Evolutionary conservation across 2,113 vertebrate genomes (phyloP).

Genomic region (Carollia perspicillata): DNA sequence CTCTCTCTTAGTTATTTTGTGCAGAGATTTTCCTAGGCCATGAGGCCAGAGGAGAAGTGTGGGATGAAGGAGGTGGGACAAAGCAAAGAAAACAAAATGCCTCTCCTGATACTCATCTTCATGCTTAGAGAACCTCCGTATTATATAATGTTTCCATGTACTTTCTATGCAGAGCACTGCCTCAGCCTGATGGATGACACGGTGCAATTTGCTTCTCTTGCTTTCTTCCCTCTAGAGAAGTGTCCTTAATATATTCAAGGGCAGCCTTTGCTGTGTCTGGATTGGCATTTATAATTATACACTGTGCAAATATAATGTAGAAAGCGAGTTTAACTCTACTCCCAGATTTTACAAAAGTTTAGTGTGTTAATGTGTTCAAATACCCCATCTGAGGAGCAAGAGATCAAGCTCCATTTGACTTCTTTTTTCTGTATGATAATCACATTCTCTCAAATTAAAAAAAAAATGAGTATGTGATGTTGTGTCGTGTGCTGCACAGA

Average conservation of each 20-base stretch:
- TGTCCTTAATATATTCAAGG: neutral
- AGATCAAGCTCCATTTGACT: conserved; percentile 57
- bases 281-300: conserved; percentile 54
- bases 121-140: neutral
- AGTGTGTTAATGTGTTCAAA: conserved; percentile 47
- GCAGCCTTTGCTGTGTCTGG: conserved; percentile 23
- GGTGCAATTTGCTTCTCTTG: neutral
- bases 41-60: neutral
- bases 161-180: neutral
- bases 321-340: conserved; percentile 38
- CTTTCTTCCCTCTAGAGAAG: neutral
- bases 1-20: neutral
- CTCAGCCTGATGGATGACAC: neutral
- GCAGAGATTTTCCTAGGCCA: neutral
- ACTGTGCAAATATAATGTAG: conserved; percentile 32
- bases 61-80: neutral
- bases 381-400: conserved; percentile 1
- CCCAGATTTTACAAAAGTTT: neutral
- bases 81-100: neutral
- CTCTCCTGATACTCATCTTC: neutral
- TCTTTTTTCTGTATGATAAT: conserved; percentile 61
- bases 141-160: neutral
- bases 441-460: conserved; percentile 55
- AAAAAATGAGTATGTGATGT: neutral
- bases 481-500: conserved; percentile 42